Conservation (phyloP, 2,113 vertebrate species). For the Grammomys surdaster region DNA sequence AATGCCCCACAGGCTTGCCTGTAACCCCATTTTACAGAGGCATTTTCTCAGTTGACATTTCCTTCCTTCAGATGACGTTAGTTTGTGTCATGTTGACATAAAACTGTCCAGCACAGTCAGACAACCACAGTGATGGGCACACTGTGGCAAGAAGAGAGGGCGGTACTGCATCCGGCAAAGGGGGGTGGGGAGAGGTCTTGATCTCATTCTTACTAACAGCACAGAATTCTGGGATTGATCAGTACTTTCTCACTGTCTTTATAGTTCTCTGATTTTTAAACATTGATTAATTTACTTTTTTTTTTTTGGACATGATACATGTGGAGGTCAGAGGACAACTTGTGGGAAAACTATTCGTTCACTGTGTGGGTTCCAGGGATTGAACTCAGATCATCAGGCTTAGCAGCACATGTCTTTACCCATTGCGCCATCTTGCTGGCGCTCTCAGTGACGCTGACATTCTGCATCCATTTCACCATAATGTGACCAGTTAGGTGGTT, state of each 20-base stretch:
- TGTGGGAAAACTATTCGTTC: background rate
- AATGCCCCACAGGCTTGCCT: background rate
- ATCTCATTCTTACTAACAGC: background rate
- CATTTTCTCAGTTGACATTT: background rate
- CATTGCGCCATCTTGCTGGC: background rate
- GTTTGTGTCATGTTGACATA: background rate
- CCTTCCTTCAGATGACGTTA: background rate
- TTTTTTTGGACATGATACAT: background rate
- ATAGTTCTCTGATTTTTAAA: background rate
- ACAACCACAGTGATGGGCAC: slow-evolving; percentile 85
- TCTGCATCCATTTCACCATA: background rate
- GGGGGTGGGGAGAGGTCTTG: slow-evolving; percentile 86
- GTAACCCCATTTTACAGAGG: background rate
- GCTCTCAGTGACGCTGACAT: background rate
- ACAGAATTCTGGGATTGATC: background rate
- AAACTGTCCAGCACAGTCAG: background rate
- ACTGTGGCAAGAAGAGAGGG: slow-evolving; percentile 47
- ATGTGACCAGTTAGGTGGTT: background rate
- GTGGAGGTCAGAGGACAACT: background rate
- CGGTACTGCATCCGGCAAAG: slow-evolving; percentile 83
- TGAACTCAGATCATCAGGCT: background rate
- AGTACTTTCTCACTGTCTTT: background rate
- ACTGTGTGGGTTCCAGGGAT: background rate
- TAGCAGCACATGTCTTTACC: background rate
- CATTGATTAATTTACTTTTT: background rate